A percentile compares a stretch with the other conserved stretches of the same genome.
These are phyloP conservation scores for Petrocephalus microphthalmus DNA, from an alignment of 2,113 vertebrate species.

Conservation along the genomic window DNA sequence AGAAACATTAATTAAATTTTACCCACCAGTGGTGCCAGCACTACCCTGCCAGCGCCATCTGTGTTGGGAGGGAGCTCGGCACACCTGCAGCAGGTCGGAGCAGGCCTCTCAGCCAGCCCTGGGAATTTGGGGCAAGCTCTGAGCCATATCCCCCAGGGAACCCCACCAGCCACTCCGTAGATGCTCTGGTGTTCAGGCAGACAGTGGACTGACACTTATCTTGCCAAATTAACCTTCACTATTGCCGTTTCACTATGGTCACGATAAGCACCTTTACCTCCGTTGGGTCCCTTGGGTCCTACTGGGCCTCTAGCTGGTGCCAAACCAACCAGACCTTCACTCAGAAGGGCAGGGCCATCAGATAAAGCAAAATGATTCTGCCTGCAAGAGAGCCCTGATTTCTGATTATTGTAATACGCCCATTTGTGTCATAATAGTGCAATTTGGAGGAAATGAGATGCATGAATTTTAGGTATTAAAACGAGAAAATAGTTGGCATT, in stretches of 20 bases:
- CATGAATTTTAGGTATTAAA: slow-evolving; percentile 3
- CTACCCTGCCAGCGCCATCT: neutral
- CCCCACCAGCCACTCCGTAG: neutral
- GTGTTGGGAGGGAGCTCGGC: neutral
- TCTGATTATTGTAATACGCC: neutral
- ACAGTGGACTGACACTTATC: neutral
- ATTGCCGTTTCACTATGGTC: neutral
- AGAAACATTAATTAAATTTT: neutral
- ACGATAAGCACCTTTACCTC: neutral
- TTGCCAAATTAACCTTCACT: neutral
- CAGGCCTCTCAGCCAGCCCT: neutral
- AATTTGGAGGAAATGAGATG: slow-evolving; percentile 4
- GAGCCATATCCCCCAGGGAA: neutral
- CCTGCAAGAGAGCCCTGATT: neutral
- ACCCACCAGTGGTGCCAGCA: neutral
- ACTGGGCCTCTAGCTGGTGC: neutral
- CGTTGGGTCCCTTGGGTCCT: neutral
- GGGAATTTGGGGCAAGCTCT: neutral
- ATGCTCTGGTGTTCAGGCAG: neutral
- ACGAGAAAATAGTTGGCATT: neutral
- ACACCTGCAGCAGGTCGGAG: neutral
- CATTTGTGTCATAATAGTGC: neutral
- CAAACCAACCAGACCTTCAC: neutral
- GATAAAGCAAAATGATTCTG: neutral
- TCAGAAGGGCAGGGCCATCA: neutral